phyloP scores from a whole-genome alignment of 2,888 invertebrate species.

The Sicus ferrugineus region DNA sequence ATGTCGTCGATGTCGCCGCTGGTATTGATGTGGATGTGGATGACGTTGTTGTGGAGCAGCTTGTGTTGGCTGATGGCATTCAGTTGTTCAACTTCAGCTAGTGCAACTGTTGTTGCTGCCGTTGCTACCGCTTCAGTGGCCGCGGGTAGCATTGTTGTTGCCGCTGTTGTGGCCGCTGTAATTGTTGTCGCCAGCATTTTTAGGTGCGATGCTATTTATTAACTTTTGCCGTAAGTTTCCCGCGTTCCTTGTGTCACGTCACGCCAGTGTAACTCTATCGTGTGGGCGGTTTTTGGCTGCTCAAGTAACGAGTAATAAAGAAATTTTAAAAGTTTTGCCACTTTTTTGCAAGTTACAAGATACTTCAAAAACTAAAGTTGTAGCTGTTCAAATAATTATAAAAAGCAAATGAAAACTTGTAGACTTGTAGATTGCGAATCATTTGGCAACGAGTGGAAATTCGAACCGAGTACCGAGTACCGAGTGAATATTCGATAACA shows the following conservation, averaged over 20 bases:
- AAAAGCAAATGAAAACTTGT: no score
- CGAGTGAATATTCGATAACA: no score
- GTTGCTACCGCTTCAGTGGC: slow-evolving; percentile 13
- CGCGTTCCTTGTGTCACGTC: neutral
- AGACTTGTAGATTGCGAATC: no score
- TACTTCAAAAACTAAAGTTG: no score
- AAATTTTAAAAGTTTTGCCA: no score
- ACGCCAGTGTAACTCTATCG: no score
- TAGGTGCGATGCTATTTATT: neutral
- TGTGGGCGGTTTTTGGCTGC: no score
- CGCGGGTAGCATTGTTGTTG: slow-evolving; percentile 37
- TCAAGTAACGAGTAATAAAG: no score
- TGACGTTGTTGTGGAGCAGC: neutral
- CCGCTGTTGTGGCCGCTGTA: slow-evolving; percentile 26
- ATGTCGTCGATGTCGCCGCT: slow-evolving; percentile 15
- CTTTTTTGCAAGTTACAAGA: no score
- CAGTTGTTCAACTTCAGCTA: neutral
- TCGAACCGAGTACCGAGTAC: no score
- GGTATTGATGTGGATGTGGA: slow-evolving; percentile 16
- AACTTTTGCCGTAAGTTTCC: slow-evolving; percentile 1
- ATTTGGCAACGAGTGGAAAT: no score
- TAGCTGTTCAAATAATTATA: no score
- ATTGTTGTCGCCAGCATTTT: slow-evolving; percentile 2
- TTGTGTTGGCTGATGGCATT: slow-evolving; percentile 26
- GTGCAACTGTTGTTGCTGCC: slow-evolving; percentile 26